A percentile compares a stretch with the other conserved stretches of the same genome.
These are phyloP conservation scores for Gallinago stenura DNA, from an alignment of 2,797 vertebrate genomes.

Conservation along the genomic window DNA sequence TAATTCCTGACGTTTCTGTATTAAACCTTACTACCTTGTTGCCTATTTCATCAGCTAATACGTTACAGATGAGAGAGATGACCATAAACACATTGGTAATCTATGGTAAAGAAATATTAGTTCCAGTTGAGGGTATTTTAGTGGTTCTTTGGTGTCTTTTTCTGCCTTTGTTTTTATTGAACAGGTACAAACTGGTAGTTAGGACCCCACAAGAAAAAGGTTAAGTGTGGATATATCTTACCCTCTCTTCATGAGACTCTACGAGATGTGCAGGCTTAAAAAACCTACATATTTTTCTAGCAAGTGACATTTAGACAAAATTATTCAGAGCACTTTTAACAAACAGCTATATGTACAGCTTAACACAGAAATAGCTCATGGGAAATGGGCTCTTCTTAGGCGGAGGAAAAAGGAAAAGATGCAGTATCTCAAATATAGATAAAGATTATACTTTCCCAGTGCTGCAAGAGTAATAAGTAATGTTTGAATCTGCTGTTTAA, in stretches of 20 bases:
- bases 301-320: neutral
- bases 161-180: neutral
- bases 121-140: neutral
- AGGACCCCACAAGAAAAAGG: neutral
- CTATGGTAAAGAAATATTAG: neutral
- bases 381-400: neutral
- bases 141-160: neutral
- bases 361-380: neutral
- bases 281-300: neutral
- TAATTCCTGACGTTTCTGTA: neutral
- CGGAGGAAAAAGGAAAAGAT: neutral
- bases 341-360: neutral
- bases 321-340: neutral
- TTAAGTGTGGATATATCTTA: neutral
- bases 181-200: neutral
- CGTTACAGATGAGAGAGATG: neutral
- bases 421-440: neutral
- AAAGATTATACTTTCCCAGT: neutral
- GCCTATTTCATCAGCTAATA: neutral
- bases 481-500: neutral
- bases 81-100: neutral
- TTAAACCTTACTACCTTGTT: neutral
- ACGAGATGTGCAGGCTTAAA: neutral
- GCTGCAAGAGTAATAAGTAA: neutral
- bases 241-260: neutral